Evolutionary conservation across 2,888 invertebrate genomes (phyloP), one percentile per base, ranked within the genome.

Genomic region (Megamerina dolium): DNA sequence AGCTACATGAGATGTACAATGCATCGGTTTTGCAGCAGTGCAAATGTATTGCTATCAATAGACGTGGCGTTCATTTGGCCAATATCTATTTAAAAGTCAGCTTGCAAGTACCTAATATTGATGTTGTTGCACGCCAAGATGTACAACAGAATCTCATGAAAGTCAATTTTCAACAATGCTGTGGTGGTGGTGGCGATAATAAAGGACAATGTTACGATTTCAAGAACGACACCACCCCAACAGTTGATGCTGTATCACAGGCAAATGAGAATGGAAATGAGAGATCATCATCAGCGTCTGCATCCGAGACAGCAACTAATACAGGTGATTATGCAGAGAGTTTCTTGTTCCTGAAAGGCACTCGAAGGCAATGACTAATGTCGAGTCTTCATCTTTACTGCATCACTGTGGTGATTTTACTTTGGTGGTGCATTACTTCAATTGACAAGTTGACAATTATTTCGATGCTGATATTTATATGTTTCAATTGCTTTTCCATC

Each of bases 241-340:
- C 14, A 17, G 10, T 14, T 12, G 21, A 17, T 23, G 23, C 23
- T 12, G n/a, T n/a, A n/a, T n/a, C n/a, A n/a, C n/a, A n/a, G 46
- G 33, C 44, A 49, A 44, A 42, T 41, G 21, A 35, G 31, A 26
- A 32, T 33, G 21, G 19, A n/a, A 4, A 14, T 17, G 20, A 27
- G 19, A 35, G n/a, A 27, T 30, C 29, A n/a, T 12, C 35, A 32
- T 9, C 50, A 48, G 30, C 50, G 45, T 41, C 43, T 41, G 35
- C 35, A 42, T 41, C 34, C 31, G 38, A 35, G 30, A 26, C 17
- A 14, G 27, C 42, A 20, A 30, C 29, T 39, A 40, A 44, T 46
- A 51, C 59, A 64, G 64, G 64, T 64, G 64, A 64, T 61, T 64
- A 64, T 64, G 56, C 60, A 50, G 53, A 50, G 19, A 48, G 48